Conservation (phyloP, 2,888 invertebrate genomes). For the Hoplodrina ambigua region DNA sequence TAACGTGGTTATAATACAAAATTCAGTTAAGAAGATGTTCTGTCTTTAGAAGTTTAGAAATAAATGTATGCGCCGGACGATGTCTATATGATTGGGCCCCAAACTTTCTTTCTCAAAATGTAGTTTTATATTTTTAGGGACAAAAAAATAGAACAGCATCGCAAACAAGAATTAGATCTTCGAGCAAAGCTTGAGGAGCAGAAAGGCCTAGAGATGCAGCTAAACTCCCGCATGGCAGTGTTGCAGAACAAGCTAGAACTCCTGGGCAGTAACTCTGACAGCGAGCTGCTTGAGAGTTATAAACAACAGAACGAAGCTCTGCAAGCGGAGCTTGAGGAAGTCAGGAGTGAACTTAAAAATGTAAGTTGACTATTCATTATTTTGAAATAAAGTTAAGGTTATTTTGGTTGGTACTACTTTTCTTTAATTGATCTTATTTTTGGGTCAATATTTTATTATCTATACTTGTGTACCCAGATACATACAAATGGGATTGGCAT, state of each 20-base stretch:
- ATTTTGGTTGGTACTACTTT: too few relatives aligned
- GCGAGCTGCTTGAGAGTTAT: slow-evolving; percentile 78
- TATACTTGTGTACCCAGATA: too few relatives aligned
- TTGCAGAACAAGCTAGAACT: slow-evolving; percentile 82
- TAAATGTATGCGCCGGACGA: background rate
- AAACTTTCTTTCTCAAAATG: background rate
- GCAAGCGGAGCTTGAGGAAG: slow-evolving; percentile 76
- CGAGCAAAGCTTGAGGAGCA: slow-evolving; percentile 82
- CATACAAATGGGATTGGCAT: background rate
- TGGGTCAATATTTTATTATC: background rate
- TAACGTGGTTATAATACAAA: background rate
- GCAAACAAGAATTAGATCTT: slow-evolving; percentile 83
- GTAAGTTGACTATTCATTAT: slow-evolving; percentile 63
- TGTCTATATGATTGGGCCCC: background rate
- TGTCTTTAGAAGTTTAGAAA: too few relatives aligned
- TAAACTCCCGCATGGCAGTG: slow-evolving; percentile 81
- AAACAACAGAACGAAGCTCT: slow-evolving; percentile 81
- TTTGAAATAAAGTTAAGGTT: background rate
- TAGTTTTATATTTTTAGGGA: slow-evolving; percentile 71
- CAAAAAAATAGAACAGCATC: slow-evolving; percentile 82
- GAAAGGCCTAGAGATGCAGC: slow-evolving; percentile 83
- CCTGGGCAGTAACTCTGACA: slow-evolving; percentile 75
- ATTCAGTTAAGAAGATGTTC: background rate
- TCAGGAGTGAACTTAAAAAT: slow-evolving; percentile 80
- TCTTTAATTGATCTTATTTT: background rate